Percentiles rank a stretch among this genome's conserved stretches.
phyloP scores from a whole-genome alignment of 2,797 vertebrate genomes.

The Oophaga sylvatica region DNA sequence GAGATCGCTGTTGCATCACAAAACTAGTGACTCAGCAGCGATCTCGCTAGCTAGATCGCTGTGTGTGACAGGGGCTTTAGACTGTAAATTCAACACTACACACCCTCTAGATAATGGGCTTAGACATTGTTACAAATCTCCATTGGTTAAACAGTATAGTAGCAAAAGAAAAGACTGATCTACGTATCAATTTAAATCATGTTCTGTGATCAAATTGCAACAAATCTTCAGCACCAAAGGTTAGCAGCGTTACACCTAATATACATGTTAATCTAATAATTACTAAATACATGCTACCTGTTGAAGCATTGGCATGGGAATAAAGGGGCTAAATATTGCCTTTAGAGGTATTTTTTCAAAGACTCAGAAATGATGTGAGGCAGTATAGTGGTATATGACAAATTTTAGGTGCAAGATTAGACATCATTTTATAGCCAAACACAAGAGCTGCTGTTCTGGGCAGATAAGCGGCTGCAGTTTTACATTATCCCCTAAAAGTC shows the following conservation, averaged over 20 bases:
- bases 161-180: background rate
- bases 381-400: background rate
- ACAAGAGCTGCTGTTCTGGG: background rate
- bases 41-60: too few species aligned
- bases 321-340: background rate
- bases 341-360: background rate
- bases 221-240: too few species aligned
- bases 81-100: background rate
- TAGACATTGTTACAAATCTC: background rate
- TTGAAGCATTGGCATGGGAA: too few species aligned
- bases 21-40: too few species aligned
- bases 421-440: background rate
- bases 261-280: too few species aligned
- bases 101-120: background rate
- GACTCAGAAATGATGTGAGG: background rate
- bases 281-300: too few species aligned
- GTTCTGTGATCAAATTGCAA: background rate
- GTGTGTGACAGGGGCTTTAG: background rate
- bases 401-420: background rate
- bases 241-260: too few species aligned
- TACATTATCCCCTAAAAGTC: conserved; percentile 6
- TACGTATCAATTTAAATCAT: background rate
- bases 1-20: too few species aligned
- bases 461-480: background rate
- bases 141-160: background rate